Percentiles rank a stretch among this genome's conserved stretches.
Evolutionary conservation across 2,113 vertebrate genomes (phyloP).

Genomic region (Zapornia atra): DNA sequence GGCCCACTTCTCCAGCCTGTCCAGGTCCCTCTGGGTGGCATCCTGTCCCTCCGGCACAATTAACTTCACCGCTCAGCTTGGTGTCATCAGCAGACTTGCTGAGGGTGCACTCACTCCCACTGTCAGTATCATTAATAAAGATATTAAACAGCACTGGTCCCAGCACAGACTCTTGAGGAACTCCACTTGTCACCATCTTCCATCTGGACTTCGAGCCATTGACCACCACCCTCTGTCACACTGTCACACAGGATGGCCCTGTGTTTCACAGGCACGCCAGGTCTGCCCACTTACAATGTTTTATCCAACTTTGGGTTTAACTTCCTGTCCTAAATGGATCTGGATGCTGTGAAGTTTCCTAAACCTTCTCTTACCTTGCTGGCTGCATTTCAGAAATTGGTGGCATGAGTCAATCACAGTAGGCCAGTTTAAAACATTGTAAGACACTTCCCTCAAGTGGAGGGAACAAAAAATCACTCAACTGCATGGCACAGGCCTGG

Average conservation of each 20-base stretch:
- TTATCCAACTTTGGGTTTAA: neutral
- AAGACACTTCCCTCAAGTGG: conserved; percentile 66
- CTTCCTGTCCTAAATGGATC: neutral
- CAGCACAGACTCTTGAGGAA: too few relatives aligned
- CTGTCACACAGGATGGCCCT: neutral
- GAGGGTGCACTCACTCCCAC: too few relatives aligned
- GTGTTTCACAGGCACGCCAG: neutral
- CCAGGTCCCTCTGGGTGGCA: too few relatives aligned
- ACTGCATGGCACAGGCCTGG: neutral
- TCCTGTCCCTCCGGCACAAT: too few relatives aligned
- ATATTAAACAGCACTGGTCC: too few relatives aligned
- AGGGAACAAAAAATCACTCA: conserved; percentile 58
- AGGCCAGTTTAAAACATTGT: conserved; percentile 17
- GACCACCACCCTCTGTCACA: neutral
- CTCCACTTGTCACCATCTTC: too few relatives aligned
- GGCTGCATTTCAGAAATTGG: conserved; percentile 16
- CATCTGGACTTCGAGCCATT: too few relatives aligned
- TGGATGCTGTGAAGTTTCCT: neutral
- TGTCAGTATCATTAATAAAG: too few relatives aligned
- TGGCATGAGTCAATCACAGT: conserved; percentile 24
- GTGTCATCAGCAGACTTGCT: too few relatives aligned
- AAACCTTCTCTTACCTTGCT: neutral
- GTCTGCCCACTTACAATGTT: neutral
- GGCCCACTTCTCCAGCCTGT: too few relatives aligned
- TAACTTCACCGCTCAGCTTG: too few relatives aligned